A percentile compares a stretch with the other conserved stretches of the same genome.
These are phyloP conservation scores for Oophaga pumilio DNA, from an alignment of 2,113 vertebrate species.

Conservation along the genomic window DNA sequence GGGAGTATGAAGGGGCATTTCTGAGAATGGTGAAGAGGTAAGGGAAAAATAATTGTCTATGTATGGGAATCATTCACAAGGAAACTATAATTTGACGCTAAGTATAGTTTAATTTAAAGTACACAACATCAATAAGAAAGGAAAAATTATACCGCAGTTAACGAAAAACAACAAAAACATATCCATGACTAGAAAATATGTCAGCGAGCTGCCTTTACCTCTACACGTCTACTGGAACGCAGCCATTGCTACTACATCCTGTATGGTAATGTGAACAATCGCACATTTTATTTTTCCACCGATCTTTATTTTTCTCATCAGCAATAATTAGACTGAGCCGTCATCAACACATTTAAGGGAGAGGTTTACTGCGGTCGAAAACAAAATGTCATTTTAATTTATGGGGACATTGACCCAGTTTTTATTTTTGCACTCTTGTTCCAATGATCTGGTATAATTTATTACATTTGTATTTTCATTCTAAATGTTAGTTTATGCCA, in stretches of 20 bases:
- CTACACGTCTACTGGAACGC: neutral
- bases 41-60: neutral
- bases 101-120: neutral
- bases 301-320: conserved; percentile 40
- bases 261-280: conserved; percentile 3
- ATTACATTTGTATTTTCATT: neutral
- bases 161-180: neutral
- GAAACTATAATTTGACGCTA: neutral
- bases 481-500: neutral
- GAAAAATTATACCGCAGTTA: neutral
- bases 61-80: neutral
- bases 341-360: conserved; percentile 36
- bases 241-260: conserved; percentile 14
- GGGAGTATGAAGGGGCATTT: too few species aligned
- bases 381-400: conserved; percentile 43
- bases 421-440: conserved; percentile 34
- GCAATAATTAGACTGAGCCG: neutral
- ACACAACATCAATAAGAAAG: neutral
- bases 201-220: neutral
- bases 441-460: conserved; percentile 38
- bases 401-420: conserved; percentile 54
- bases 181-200: conserved; percentile 16
- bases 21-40: too few species aligned
- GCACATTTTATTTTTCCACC: conserved; percentile 40
- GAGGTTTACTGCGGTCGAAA: conserved; percentile 42